Percentiles rank a stretch among this genome's conserved stretches.
phyloP scores from a whole-genome alignment of 2,113 vertebrate species.

The Damaliscus lunatus region DNA sequence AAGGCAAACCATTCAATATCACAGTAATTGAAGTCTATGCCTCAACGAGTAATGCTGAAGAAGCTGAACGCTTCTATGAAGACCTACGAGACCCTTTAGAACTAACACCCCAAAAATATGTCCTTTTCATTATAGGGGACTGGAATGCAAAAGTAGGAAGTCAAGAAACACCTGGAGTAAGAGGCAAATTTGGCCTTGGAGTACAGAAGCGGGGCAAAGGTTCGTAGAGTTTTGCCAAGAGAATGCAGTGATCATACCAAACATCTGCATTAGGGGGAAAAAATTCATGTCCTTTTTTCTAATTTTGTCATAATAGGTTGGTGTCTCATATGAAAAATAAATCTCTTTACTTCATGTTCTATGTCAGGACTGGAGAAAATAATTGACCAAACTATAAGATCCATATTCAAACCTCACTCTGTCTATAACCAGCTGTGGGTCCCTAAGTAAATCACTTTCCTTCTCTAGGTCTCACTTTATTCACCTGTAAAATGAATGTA shows the following conservation, averaged over 20 bases:
- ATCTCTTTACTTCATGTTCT: not conserved
- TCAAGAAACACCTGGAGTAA: not conserved
- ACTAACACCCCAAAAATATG: not conserved
- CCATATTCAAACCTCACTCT: not conserved
- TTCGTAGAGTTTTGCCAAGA: not conserved
- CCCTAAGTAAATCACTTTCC: not conserved
- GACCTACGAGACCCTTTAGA: not conserved
- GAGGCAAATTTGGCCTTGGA: not conserved
- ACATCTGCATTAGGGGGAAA: not conserved
- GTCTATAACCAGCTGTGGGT: not conserved
- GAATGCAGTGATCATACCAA: not conserved
- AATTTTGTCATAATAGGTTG: conserved; percentile 9
- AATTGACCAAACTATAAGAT: not conserved
- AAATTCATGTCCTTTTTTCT: not conserved
- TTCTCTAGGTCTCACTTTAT: not conserved
- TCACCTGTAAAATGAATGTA: conserved; percentile 3
- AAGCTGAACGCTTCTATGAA: not conserved
- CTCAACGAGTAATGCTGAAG: not conserved
- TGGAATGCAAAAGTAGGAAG: not conserved
- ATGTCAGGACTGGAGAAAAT: not conserved
- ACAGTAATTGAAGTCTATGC: not conserved
- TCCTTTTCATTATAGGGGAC: not conserved
- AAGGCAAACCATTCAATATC: not conserved
- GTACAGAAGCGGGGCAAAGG: not conserved
- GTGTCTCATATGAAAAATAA: not conserved